Base-by-base conservation (phyloP, 2,888 invertebrate species). In the Morpho achilles region DNA sequence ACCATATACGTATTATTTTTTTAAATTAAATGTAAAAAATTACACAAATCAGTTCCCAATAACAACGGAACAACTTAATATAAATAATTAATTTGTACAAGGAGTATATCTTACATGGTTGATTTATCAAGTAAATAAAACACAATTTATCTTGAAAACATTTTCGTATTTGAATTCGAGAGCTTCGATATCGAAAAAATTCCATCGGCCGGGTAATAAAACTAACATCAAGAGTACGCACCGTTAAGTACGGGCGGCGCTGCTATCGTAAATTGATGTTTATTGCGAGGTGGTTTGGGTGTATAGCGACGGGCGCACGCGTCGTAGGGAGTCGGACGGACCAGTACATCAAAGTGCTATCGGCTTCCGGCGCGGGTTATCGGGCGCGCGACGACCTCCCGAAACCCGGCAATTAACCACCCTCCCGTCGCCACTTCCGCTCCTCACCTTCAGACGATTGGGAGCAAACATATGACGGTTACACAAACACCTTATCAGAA, bases 291-390 rank as follows among this genome's bases (percentile, higher is more conserved):
- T 41, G 0, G 8, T 32, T 63, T 53, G 39, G 49, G 46, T 63
- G 54, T 56, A 52, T 50, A 45, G 22, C 68, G 69, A 71, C 61
- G 68, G 60, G 69, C 69, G 69, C 66, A 68, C 64, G 67, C 70
- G 63, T 70, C 71, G 67, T 69, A 69, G 73, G 74, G 77, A 76
- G 76, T 72, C 74, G 81, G 80, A 79, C 79, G 83, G 76, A 78
- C 72, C 80, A 81, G 74, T 75, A 84, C 87, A 84, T 86, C 86
- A 85, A 87, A 87, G 86, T 77, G 74, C 80, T 84, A 86, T 87
- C 89, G 81, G 77, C 80, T 86, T 89, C 88, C 89, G 87, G 86
- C 74, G 82, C 77, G 84, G 82, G 86, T 87, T 87, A 88, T 88
- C 87, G 80, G 78, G 79, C 82, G 53, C 53, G 46, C 53, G 53